Evolutionary conservation across 2,888 invertebrate species (phyloP), one percentile per base, ranked within the genome.

Genomic region (Parthenolecanium corni): DNA sequence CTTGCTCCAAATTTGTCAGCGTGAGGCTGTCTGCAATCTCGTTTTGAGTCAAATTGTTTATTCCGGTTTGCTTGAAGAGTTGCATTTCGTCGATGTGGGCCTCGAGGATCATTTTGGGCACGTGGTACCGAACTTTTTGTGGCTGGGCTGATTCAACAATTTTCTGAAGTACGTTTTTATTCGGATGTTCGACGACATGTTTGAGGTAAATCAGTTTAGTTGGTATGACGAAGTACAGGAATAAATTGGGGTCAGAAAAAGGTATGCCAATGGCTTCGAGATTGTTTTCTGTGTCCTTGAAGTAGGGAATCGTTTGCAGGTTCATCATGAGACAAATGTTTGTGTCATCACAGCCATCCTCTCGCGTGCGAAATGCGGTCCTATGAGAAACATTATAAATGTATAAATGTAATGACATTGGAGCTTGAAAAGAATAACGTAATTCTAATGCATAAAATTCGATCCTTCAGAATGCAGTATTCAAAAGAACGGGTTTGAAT

Each of bases 311-410:
- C 5, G 21, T 5, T 14, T 31, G 21, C 31, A 38, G 53, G 18
- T 53, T 53, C 53, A 53, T 40, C 53, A 53, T 36, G 2, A 40
- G n/a, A 21, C 53, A 53, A 21, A 53, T 38, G 18, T 36, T 31
- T 2, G 40, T 21, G 53, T 40, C 40, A 38, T 53, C 52, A 31
- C 52, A 52, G 12, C 20, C 52, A 36, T 52, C 53, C 2, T 53
- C 53, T 38, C 53, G 36, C 38, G 53, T 40, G 6, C 40, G 53
- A 5, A 53, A 53, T 11, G 53, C 53, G 21, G 53, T 53, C 21
- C 53, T 53, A 21, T 2, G 21, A 21, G 16, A 18, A 47, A 21
- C n/a, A n/a, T n/a, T n/a, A n/a, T n/a, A n/a, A n/a, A n/a, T n/a
- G n/a, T n/a, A n/a, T n/a, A n/a, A n/a, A n/a, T n/a, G n/a, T n/a